A percentile compares a stretch with the other conserved stretches of the same genome.
Evolutionary conservation across 1,140 invertebrate genomes (phyloP).

Genomic region (Drosophila prosaltans): DNA sequence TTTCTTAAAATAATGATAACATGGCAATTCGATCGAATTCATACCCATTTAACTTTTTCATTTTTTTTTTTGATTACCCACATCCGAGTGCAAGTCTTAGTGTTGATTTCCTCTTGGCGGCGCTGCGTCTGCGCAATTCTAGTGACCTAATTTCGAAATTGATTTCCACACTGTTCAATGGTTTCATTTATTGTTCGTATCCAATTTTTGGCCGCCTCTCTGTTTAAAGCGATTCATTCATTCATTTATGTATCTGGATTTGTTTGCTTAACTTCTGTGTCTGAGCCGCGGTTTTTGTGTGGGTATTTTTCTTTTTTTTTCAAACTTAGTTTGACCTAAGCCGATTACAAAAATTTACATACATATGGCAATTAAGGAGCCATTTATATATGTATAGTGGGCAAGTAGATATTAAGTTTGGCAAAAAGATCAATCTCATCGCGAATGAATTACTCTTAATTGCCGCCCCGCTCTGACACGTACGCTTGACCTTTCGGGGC

Average conservation of each 20-base stretch:
- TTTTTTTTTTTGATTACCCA: conserved; percentile 17
- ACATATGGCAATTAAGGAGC: conserved; percentile 50
- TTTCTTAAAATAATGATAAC: too few relatives aligned
- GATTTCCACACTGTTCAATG: conserved; percentile 59
- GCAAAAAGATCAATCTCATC: conserved; percentile 1
- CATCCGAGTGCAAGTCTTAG: neutral
- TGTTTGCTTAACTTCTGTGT: conserved; percentile 48
- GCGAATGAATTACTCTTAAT: conserved; percentile 1
- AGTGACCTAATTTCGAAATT: conserved; percentile 60
- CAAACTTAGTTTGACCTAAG: conserved; percentile 29
- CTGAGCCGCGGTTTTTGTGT: conserved; percentile 39
- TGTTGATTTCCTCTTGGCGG: neutral
- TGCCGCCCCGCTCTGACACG: conserved; percentile 7
- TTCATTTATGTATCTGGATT: conserved; percentile 48
- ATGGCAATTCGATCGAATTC: too few relatives aligned
- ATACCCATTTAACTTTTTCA: too few relatives aligned
- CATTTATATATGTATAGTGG: conserved; percentile 37
- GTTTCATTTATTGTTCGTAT: conserved; percentile 32
- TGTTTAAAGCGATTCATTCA: conserved; percentile 45
- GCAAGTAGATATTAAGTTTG: neutral
- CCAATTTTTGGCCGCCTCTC: conserved; percentile 56
- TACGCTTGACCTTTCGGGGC: neutral
- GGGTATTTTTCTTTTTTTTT: conserved; percentile 8
- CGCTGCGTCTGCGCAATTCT: conserved; percentile 72
- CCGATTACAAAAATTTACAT: conserved; percentile 58